These are phyloP conservation scores for Caenorhabditis zanzibari DNA, from an alignment of 2,888 invertebrate genomes.

Conservation along the genomic window DNA sequence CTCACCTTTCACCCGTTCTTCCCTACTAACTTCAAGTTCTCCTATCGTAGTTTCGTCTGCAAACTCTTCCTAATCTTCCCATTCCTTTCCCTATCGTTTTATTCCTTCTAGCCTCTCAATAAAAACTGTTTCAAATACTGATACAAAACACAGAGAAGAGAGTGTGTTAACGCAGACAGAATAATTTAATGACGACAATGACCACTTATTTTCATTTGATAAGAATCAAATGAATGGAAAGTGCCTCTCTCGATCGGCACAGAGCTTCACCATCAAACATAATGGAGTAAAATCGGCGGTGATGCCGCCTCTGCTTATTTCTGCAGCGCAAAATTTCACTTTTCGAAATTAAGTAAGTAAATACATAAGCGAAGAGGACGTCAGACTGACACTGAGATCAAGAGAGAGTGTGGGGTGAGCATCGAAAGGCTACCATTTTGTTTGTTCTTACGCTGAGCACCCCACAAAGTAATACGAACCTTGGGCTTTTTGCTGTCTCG, in stretches of 20 bases:
- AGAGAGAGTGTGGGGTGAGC: slow-evolving; percentile 36
- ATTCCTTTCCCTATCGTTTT: slow-evolving; percentile 28
- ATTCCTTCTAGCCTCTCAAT: slow-evolving; percentile 46
- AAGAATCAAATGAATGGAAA: slow-evolving; percentile 45
- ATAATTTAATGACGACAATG: slow-evolving; percentile 30
- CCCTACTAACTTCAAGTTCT: not conserved
- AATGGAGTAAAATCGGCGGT: slow-evolving; percentile 14
- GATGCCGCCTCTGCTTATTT: slow-evolving; percentile 23
- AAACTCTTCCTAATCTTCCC: slow-evolving; percentile 6
- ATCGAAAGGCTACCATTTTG: slow-evolving; percentile 56
- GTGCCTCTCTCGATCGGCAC: slow-evolving; percentile 6
- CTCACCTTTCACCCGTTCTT: not conserved
- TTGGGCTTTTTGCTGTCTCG: slow-evolving; percentile 46
- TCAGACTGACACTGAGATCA: slow-evolving; percentile 41
- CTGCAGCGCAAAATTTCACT: slow-evolving; percentile 40
- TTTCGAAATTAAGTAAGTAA: slow-evolving; percentile 62
- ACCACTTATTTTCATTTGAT: slow-evolving; percentile 52
- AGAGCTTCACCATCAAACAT: slow-evolving; percentile 35
- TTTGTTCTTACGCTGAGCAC: slow-evolving; percentile 62
- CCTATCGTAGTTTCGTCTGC: slow-evolving; percentile 6
- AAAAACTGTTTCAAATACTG: slow-evolving; percentile 49
- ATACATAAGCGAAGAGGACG: slow-evolving; percentile 23
- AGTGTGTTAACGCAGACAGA: not conserved
- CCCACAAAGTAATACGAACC: slow-evolving; percentile 62
- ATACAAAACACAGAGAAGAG: slow-evolving; percentile 41